Evolutionary conservation across 2,888 invertebrate genomes (phyloP).

Genomic region (Fabriciana adippe): DNA sequence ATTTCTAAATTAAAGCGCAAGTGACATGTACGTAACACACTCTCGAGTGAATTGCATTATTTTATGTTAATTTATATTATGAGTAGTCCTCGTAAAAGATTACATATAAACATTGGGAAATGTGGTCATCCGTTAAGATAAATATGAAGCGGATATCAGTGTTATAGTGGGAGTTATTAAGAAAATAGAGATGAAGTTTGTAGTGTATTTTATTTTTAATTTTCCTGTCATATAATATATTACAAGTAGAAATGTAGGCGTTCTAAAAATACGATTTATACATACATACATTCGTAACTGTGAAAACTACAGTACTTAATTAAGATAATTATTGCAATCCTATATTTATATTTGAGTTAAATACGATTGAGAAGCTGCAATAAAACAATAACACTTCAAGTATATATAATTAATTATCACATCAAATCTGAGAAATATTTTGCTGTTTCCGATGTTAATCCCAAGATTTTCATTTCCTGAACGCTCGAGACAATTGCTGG

Average conservation of each 20-base stretch:
- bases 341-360: background rate
- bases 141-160: too few relatives aligned
- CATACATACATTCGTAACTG: too few relatives aligned
- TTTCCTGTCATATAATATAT: too few relatives aligned
- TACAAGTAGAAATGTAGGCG: too few relatives aligned
- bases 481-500: constrained; percentile 19
- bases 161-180: too few relatives aligned
- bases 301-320: too few relatives aligned
- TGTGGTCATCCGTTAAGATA: too few relatives aligned
- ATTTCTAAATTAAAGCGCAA: constrained; percentile 26
- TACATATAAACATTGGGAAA: background rate
- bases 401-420: constrained; percentile 4
- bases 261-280: too few relatives aligned
- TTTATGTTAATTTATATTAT: constrained; percentile 27
- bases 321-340: background rate
- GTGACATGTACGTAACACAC: constrained; percentile 21
- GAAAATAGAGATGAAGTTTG: too few relatives aligned
- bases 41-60: constrained; percentile 26
- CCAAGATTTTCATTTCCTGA: constrained; percentile 12
- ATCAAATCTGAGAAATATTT: constrained; percentile 9
- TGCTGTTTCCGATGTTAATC: constrained; percentile 24
- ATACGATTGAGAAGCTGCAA: background rate
- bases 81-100: constrained; percentile 13
- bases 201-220: too few relatives aligned
- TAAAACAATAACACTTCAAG: background rate